Evolutionary conservation across 1,140 invertebrate species (phyloP).

Genomic region (Eueides isabella): DNA sequence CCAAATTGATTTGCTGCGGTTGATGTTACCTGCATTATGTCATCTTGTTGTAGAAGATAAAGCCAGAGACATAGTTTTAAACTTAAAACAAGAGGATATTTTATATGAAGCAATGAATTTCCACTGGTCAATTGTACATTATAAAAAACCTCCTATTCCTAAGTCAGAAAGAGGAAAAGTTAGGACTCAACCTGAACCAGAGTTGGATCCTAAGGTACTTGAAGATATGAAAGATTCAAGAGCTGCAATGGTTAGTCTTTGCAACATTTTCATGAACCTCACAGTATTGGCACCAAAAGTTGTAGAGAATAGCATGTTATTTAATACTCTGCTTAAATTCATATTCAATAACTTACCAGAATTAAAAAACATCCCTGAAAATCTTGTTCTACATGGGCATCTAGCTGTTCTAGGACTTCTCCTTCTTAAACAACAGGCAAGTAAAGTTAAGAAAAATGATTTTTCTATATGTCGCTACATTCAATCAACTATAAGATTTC

Average conservation of each 20-base stretch:
- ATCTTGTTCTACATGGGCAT: constrained; percentile 92
- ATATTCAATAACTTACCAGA: constrained; percentile 93
- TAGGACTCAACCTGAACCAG: constrained; percentile 88
- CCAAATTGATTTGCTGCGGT: constrained; percentile 89
- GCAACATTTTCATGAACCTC: constrained; percentile 96
- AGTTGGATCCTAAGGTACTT: constrained; percentile 87
- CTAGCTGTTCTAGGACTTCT: constrained; percentile 91
- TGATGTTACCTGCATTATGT: constrained; percentile 93
- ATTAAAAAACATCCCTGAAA: constrained; percentile 91
- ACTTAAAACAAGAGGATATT: constrained; percentile 90
- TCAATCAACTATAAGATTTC: constrained; percentile 92
- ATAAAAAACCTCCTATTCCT: constrained; percentile 91
- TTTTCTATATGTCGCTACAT: constrained; percentile 94
- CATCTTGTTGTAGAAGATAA: constrained; percentile 95
- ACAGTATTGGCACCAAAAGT: constrained; percentile 92
- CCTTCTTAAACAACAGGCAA: constrained; percentile 91
- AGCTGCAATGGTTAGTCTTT: constrained; percentile 92
- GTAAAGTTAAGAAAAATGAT: constrained; percentile 91
- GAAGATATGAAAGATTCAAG: constrained; percentile 93
- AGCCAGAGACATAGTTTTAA: constrained; percentile 90
- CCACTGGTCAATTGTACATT: constrained; percentile 93
- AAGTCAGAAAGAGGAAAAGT: constrained; percentile 89
- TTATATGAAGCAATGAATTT: constrained; percentile 90
- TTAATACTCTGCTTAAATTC: constrained; percentile 92
- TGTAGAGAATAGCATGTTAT: constrained; percentile 89